A percentile compares a stretch with the other conserved stretches of the same genome.
phyloP scores from a whole-genome alignment of 2,888 invertebrate species.

The Phorcus lineatus region DNA sequence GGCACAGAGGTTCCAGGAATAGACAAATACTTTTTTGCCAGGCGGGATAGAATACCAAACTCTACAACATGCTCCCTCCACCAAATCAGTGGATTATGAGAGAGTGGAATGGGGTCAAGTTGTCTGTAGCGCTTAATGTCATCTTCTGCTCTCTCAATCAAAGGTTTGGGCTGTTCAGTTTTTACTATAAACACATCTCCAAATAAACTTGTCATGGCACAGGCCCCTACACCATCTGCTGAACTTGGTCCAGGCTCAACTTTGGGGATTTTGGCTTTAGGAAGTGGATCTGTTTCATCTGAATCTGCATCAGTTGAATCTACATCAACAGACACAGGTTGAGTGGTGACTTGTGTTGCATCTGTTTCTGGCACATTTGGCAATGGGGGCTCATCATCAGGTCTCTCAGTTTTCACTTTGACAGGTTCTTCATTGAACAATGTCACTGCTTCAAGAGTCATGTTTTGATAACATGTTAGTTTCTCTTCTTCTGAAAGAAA shows the following conservation, averaged over 20 bases:
- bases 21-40: background rate
- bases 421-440: background rate
- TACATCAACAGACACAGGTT: no score
- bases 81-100: background rate
- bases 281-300: no score
- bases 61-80: background rate
- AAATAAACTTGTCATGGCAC: slow-evolving; percentile 31
- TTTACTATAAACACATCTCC: slow-evolving; percentile 32
- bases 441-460: slow-evolving; percentile 18
- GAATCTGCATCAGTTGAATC: no score
- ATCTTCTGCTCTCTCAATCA: background rate
- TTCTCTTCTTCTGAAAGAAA: slow-evolving; percentile 30
- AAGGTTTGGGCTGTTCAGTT: slow-evolving; percentile 27
- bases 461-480: slow-evolving; percentile 18
- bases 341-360: no score
- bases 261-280: background rate
- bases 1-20: background rate
- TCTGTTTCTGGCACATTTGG: background rate
- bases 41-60: background rate
- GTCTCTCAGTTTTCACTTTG: background rate
- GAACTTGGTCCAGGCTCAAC: background rate
- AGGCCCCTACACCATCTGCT: background rate
- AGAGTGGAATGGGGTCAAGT: background rate
- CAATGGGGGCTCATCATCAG: background rate
- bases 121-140: background rate